These are phyloP conservation scores for Percopsis omiscomaycus DNA, from an alignment of 2,797 vertebrate species.

Conservation along the genomic window DNA sequence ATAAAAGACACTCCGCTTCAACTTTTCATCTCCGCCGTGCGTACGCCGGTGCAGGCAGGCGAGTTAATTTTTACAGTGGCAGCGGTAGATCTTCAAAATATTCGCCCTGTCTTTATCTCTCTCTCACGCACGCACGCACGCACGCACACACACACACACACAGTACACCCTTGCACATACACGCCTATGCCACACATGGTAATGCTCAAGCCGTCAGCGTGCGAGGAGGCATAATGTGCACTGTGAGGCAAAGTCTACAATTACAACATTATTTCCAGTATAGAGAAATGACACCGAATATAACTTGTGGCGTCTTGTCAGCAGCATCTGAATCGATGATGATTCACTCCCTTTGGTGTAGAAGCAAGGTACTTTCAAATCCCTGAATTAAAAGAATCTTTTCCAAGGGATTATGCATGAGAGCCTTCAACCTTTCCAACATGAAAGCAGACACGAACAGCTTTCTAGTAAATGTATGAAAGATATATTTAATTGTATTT, in stretches of 20 bases:
- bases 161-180: conserved; percentile 8
- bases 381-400: conserved; percentile 62
- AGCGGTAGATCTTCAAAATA: conserved; percentile 66
- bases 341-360: conserved; percentile 70
- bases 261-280: conserved; percentile 77
- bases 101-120: conserved; percentile 37
- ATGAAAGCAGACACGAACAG: conserved; percentile 51
- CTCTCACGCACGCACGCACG: neutral
- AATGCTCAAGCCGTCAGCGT: conserved; percentile 71
- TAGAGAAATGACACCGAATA: conserved; percentile 71
- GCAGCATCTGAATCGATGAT: conserved; percentile 64
- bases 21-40: conserved; percentile 75
- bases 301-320: conserved; percentile 73
- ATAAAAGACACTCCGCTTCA: conserved; percentile 76
- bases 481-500: conserved; percentile 28
- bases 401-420: conserved; percentile 59
- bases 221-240: conserved; percentile 73
- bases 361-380: conserved; percentile 66
- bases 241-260: conserved; percentile 75
- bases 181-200: conserved; percentile 67
- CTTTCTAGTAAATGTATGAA: conserved; percentile 27
- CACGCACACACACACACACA: conserved; percentile 27
- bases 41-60: conserved; percentile 70
- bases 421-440: conserved; percentile 49
- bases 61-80: conserved; percentile 70